A percentile compares a stretch with the other conserved stretches of the same genome.
These are phyloP conservation scores for Eupeodes corollae DNA, from an alignment of 1,140 invertebrate species.

Conservation along the genomic window DNA sequence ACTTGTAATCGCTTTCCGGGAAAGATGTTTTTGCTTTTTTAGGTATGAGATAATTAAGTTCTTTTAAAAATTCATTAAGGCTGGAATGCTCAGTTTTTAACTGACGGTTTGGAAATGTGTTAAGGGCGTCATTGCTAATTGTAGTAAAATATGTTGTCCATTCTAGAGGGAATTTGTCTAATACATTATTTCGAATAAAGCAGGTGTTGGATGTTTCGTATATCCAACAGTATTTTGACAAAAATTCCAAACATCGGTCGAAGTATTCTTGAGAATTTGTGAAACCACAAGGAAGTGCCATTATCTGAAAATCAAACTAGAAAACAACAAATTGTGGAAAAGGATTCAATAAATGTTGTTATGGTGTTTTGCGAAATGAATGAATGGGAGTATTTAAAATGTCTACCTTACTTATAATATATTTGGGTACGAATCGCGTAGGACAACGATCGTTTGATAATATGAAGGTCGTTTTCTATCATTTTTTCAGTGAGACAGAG, in stretches of 20 bases:
- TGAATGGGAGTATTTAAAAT: too few relatives aligned
- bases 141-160: constrained; percentile 40
- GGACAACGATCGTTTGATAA: too few relatives aligned
- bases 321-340: not conserved
- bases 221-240: constrained; percentile 51
- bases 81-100: not conserved
- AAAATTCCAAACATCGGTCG: constrained; percentile 42
- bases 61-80: constrained; percentile 11
- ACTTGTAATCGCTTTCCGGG: constrained; percentile 10
- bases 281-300: constrained; percentile 15
- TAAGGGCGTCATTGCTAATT: constrained; percentile 36
- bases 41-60: constrained; percentile 12
- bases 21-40: not conserved
- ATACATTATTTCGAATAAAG: constrained; percentile 44
- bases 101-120: constrained; percentile 19
- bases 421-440: too few relatives aligned
- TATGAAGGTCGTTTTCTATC: too few relatives aligned
- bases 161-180: constrained; percentile 43
- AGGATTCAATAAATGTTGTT: too few relatives aligned
- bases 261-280: constrained; percentile 42
- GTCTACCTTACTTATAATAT: too few relatives aligned
- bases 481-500: too few relatives aligned
- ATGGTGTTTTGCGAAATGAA: too few relatives aligned
- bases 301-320: constrained; percentile 12
- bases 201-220: constrained; percentile 54